phyloP scores from a whole-genome alignment of 2,113 vertebrate genomes.

The Platanista minor region DNA sequence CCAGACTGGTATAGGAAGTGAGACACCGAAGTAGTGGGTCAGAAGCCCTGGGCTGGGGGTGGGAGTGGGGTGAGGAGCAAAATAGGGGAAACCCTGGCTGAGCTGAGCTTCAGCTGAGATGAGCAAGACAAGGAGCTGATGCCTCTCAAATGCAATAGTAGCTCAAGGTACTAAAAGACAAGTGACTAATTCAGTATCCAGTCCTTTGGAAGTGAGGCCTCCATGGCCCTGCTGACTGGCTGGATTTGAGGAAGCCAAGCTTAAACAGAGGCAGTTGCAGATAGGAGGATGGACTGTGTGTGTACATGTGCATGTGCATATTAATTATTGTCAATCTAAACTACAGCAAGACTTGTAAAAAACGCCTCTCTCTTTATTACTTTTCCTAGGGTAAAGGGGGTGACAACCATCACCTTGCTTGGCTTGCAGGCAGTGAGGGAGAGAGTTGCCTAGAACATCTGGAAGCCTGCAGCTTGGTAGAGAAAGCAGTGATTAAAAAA shows the following conservation, averaged over 20 bases:
- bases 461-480: neutral
- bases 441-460: neutral
- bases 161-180: neutral
- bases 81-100: neutral
- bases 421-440: neutral
- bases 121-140: neutral
- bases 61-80: neutral
- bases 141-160: neutral
- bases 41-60: neutral
- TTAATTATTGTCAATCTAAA: neutral
- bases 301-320: rapidly evolving
- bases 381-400: neutral
- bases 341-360: neutral
- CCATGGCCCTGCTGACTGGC: neutral
- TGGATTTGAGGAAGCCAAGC: neutral
- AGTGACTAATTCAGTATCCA: neutral
- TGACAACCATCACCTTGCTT: neutral
- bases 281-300: neutral
- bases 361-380: neutral
- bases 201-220: neutral
- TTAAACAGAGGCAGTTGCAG: neutral
- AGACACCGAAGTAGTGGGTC: neutral
- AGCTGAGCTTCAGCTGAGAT: neutral
- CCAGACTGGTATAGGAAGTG: neutral
- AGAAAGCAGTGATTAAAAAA: neutral